Conservation (phyloP, 2,113 vertebrate species). For the Prolemur simus region DNA sequence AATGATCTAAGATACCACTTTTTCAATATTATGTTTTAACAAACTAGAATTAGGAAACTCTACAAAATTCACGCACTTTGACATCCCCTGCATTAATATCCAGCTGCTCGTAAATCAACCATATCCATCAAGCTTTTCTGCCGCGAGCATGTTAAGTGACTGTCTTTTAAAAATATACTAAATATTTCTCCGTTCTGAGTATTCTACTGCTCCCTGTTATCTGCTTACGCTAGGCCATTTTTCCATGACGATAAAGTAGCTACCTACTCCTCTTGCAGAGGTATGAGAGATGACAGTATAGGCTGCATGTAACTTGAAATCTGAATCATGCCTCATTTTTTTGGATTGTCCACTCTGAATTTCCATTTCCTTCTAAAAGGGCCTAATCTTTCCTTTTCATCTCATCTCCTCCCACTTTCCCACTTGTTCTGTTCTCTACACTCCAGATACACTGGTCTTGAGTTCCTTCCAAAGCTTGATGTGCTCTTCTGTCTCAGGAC, state of each 20-base stretch:
- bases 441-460: neutral
- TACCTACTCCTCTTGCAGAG: neutral
- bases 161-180: neutral
- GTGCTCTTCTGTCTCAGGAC: neutral
- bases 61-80: conserved; percentile 25
- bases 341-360: neutral
- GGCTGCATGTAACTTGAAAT: neutral
- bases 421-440: neutral
- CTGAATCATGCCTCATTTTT: neutral
- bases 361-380: neutral
- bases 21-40: conserved; percentile 51
- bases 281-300: neutral
- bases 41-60: conserved; percentile 58
- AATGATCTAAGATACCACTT: conserved; percentile 54
- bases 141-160: neutral
- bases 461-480: neutral
- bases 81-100: conserved; percentile 42
- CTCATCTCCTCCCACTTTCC: neutral
- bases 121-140: neutral
- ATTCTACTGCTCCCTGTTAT: neutral
- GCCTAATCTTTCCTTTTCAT: conserved; percentile 5
- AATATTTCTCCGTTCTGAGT: neutral
- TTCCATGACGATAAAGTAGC: neutral
- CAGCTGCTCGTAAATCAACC: conserved; percentile 47
- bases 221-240: neutral